Percentiles rank a stretch among this genome's conserved stretches.
Conservation (phyloP, 1,140 invertebrate genomes). For the Macrostomum lignano region DNA sequence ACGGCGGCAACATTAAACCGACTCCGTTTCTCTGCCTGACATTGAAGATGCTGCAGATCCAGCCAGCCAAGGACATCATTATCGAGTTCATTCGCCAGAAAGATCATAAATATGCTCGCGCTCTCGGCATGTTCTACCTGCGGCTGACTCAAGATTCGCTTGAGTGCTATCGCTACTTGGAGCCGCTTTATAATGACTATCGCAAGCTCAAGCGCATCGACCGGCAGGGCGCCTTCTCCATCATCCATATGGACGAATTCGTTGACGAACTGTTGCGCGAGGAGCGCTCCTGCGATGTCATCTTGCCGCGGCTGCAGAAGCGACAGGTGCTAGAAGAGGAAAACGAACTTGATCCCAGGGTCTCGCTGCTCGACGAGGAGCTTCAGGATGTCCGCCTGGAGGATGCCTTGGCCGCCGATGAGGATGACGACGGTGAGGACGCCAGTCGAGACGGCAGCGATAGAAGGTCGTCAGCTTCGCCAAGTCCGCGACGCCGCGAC, state of each 20-base stretch:
- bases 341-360: constrained; percentile 61
- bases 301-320: constrained; percentile 70
- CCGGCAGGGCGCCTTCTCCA: constrained; percentile 47
- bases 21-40: constrained; percentile 85
- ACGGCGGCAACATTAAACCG: constrained; percentile 82
- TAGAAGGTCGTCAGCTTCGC: no score
- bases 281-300: constrained; percentile 72
- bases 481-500: no score
- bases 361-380: constrained; percentile 59
- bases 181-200: constrained; percentile 87
- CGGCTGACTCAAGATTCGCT: constrained; percentile 63
- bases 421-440: no score
- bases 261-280: constrained; percentile 70
- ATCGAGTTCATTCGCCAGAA: constrained; percentile 97
- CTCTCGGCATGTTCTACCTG: constrained; percentile 81
- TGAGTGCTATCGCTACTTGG: constrained; percentile 91
- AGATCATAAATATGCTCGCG: constrained; percentile 86
- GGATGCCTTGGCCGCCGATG: no score
- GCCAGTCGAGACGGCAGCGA: no score
- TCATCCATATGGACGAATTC: constrained; percentile 82
- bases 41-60: constrained; percentile 95
- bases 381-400: constrained; percentile 23
- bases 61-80: constrained; percentile 95
- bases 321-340: constrained; percentile 64
- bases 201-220: constrained; percentile 67